Base-by-base conservation (phyloP, 2,888 invertebrate species). In the Sminthurides aquaticus region DNA sequence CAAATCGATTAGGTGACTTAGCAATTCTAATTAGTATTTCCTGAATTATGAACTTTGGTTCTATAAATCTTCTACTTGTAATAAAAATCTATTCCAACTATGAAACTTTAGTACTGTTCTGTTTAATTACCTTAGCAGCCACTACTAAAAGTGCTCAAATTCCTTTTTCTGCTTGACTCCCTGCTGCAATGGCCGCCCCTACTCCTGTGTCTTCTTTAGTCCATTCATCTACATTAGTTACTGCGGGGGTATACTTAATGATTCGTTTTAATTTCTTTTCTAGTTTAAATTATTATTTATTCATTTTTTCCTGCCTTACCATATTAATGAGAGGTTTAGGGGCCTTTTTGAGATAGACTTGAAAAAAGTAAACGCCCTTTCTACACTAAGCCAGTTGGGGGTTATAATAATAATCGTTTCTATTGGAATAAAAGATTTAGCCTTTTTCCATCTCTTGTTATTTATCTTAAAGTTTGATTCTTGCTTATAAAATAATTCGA, bases 141-240 rank as follows among this genome's bases (percentile, higher is more conserved):
- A 84, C 87, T 80, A 88, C 88, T 67, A 89, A 89, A 79, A 89
- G 88, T 73, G 89, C 88, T 76, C 88, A 89, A 79, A 84, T 89
- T 82, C 88, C 89, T 57, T 90, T 89, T 85, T 87, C 86, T 69
- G 83, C 86, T 56, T 89, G 88, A 75, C 78, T 88, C 58, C 89
- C 89, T 0, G 85, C 85, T 0, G 88, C 88, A 54, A 89, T 89
- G 79, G 86, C 87, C 0, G 88, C 88, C 56, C 88, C 88, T 43
- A 89, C 88, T 0, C 88, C 88, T 11, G 85, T 88, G 64, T 87
- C 87, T n/a, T 83, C 87, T 67, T 82, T 88, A 79, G 87, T 86
- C 71, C 87, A 89, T 83, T 89, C 88, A 69, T 89, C 87, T 2
- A 89, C 88, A 69, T 82, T 89, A 77, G 88, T 89, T 0, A 89